These are phyloP conservation scores for Natator depressus DNA, from an alignment of 2,113 vertebrate species.

Conservation along the genomic window DNA sequence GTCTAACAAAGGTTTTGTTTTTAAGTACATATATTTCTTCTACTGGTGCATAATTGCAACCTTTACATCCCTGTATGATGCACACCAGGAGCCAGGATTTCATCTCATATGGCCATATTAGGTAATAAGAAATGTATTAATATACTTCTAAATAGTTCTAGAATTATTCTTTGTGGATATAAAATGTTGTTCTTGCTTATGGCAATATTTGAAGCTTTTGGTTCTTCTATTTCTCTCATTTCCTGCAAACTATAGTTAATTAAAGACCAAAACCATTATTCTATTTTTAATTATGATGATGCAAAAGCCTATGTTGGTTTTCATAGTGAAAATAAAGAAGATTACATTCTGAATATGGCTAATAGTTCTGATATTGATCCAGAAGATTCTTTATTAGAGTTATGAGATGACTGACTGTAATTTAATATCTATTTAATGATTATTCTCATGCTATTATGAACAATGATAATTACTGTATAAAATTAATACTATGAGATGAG, in stretches of 20 bases:
- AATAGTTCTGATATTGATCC: neutral
- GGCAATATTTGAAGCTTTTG: neutral
- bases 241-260: neutral
- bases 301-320: neutral
- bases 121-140: neutral
- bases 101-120: neutral
- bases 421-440: neutral
- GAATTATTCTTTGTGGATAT: neutral
- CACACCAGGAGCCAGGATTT: neutral
- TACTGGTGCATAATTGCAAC: neutral
- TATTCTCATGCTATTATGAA: neutral
- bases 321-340: neutral
- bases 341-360: neutral
- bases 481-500: neutral
- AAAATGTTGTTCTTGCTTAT: neutral
- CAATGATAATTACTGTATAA: neutral
- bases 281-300: neutral
- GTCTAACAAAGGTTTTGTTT: neutral
- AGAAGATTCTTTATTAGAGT: neutral
- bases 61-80: no score
- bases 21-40: neutral
- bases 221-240: accelerated
- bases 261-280: neutral
- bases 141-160: neutral
- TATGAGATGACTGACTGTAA: neutral